phyloP scores from a whole-genome alignment of 37 sponge, comb jelly and placozoan species.

The Dysidea cf. avara region DNA sequence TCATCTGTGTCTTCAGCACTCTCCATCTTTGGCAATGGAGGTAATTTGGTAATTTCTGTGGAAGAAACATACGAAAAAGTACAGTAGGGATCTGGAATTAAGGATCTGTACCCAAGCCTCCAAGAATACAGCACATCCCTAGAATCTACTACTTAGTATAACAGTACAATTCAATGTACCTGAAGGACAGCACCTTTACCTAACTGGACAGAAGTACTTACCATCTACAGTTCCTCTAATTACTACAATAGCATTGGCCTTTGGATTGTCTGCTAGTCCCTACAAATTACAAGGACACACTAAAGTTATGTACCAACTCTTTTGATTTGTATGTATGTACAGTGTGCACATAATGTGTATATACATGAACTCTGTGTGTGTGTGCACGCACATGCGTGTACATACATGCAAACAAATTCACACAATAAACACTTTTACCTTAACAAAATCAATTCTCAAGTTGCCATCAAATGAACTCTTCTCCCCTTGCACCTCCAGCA shows the following conservation, averaged over 20 bases:
- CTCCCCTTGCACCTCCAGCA: slow-evolving; percentile 57
- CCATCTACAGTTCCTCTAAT: slow-evolving; percentile 65
- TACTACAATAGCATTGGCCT: slow-evolving; percentile 90
- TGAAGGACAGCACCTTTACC: no score
- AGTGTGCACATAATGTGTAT: no score
- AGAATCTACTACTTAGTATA: no score
- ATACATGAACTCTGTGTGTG: neutral
- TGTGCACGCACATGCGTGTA: neutral
- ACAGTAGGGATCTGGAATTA: no score
- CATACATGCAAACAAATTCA: neutral
- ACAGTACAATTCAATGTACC: no score
- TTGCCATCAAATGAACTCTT: slow-evolving; percentile 69
- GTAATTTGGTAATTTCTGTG: slow-evolving; percentile 82
- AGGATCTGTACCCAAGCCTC: no score
- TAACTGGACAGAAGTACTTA: no score
- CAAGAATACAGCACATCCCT: no score
- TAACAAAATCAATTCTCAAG: slow-evolving; percentile 80
- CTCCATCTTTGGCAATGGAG: slow-evolving; percentile 23
- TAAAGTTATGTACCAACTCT: no score
- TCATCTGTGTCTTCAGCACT: slow-evolving; percentile 30
- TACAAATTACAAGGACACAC: slow-evolving; percentile 18
- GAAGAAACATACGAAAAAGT: no score
- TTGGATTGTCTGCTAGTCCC: slow-evolving; percentile 93
- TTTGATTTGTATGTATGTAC: no score
- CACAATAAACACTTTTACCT: slow-evolving; percentile 70